Conservation (phyloP, 2,113 vertebrate genomes). For the Merops nubicus region DNA sequence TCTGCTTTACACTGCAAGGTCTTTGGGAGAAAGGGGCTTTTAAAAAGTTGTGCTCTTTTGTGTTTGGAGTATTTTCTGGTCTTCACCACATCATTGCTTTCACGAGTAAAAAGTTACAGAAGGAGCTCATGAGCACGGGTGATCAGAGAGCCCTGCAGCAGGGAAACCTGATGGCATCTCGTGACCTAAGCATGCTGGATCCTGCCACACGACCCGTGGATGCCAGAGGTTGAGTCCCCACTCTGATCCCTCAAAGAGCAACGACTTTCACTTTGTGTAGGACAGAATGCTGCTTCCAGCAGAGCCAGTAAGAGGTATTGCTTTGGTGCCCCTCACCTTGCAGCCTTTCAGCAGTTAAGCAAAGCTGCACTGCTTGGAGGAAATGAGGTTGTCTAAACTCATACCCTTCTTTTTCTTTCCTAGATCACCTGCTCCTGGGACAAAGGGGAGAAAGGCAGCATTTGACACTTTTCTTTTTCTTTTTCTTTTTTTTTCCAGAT, state of each 20-base stretch:
- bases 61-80: neutral
- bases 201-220: neutral
- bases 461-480: slow-evolving; percentile 75
- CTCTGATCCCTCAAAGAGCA: neutral
- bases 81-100: neutral
- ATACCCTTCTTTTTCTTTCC: slow-evolving; percentile 36
- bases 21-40: neutral
- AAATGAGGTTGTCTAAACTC: neutral
- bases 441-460: slow-evolving; percentile 48
- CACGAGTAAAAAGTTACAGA: neutral
- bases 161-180: neutral
- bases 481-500: slow-evolving; percentile 80
- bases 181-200: neutral
- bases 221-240: neutral
- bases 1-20: neutral
- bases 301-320: neutral
- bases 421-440: slow-evolving; percentile 11
- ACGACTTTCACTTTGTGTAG: neutral
- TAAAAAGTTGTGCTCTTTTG: neutral
- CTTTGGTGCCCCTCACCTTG: neutral
- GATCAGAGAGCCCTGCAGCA: neutral
- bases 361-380: neutral
- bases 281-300: neutral
- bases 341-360: neutral
- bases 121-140: neutral